These are phyloP conservation scores for Carapus acus DNA, from an alignment of 2,797 vertebrate genomes.

Conservation along the genomic window DNA sequence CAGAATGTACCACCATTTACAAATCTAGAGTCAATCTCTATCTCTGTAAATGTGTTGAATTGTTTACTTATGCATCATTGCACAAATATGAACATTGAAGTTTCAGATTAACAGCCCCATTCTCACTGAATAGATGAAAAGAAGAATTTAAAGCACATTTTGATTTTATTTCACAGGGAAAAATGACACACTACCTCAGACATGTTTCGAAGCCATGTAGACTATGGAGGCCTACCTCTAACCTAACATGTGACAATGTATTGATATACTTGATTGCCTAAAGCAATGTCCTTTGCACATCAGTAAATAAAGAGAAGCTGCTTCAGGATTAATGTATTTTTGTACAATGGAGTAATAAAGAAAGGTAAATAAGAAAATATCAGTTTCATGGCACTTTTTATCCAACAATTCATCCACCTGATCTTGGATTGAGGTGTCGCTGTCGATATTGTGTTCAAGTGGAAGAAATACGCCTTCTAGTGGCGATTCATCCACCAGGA, in stretches of 20 bases:
- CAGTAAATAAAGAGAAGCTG: slow-evolving; percentile 49
- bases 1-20: no score
- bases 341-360: slow-evolving; percentile 54
- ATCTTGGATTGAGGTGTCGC: no score
- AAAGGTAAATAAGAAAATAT: not conserved
- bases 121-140: slow-evolving; percentile 2
- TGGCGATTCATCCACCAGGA: no score
- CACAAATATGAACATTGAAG: slow-evolving; percentile 32
- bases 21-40: no score
- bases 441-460: no score
- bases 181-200: slow-evolving; percentile 59
- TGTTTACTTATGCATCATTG: slow-evolving; percentile 64
- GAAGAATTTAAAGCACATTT: slow-evolving; percentile 5
- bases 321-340: slow-evolving; percentile 63
- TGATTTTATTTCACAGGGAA: slow-evolving; percentile 12
- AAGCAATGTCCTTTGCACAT: slow-evolving; percentile 64
- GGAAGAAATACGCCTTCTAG: no score
- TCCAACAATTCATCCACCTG: no score
- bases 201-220: slow-evolving; percentile 11
- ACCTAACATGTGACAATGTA: slow-evolving; percentile 38
- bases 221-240: slow-evolving; percentile 61
- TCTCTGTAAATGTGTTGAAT: slow-evolving; percentile 24
- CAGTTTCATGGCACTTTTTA: no score
- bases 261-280: slow-evolving; percentile 65
- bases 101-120: slow-evolving; percentile 9